A percentile compares a stretch with the other conserved stretches of the same genome.
Evolutionary conservation across 2,797 vertebrate species (phyloP).

Genomic region (Chaenodraco wilsoni): DNA sequence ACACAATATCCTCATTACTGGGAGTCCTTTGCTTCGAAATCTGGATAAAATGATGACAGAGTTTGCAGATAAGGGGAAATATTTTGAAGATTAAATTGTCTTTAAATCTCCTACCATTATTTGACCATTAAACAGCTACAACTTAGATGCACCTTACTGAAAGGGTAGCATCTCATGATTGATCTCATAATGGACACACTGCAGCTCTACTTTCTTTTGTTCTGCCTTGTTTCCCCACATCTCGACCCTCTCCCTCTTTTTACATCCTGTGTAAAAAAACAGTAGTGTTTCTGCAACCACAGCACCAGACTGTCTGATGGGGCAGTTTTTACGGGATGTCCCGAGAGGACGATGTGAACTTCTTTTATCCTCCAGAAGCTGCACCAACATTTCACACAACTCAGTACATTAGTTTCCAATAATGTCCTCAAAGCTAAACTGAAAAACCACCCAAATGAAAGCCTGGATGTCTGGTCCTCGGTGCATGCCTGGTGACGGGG

Average conservation of each 20-base stretch:
- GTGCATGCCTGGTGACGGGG: slow-evolving; percentile 34
- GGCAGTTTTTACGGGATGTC: slow-evolving; percentile 31
- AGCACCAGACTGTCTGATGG: slow-evolving; percentile 42
- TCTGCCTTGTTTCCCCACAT: neutral
- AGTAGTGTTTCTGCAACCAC: slow-evolving; percentile 45
- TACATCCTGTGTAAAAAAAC: slow-evolving; percentile 9
- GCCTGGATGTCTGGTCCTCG: neutral
- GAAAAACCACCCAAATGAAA: slow-evolving; percentile 9
- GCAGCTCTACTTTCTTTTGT: slow-evolving; percentile 7
- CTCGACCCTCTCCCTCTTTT: neutral
- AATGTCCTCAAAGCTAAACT: slow-evolving; percentile 8
- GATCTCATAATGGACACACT: neutral
- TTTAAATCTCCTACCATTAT: neutral
- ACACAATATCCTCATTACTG: slow-evolving; percentile 29
- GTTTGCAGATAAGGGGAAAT: slow-evolving; percentile 8
- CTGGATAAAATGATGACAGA: slow-evolving; percentile 14
- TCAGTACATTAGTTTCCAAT: neutral
- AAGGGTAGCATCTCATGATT: neutral
- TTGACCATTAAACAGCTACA: neutral
- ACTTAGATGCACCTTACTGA: neutral
- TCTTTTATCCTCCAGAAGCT: slow-evolving; percentile 15
- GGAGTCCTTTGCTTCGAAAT: slow-evolving; percentile 13
- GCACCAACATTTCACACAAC: slow-evolving; percentile 6
- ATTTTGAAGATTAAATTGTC: neutral
- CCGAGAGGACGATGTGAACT: slow-evolving; percentile 2